Evolutionary conservation across 35 echinoderm and acorn worm species (phyloP).

Genomic region (Apostichopus japonicus): DNA sequence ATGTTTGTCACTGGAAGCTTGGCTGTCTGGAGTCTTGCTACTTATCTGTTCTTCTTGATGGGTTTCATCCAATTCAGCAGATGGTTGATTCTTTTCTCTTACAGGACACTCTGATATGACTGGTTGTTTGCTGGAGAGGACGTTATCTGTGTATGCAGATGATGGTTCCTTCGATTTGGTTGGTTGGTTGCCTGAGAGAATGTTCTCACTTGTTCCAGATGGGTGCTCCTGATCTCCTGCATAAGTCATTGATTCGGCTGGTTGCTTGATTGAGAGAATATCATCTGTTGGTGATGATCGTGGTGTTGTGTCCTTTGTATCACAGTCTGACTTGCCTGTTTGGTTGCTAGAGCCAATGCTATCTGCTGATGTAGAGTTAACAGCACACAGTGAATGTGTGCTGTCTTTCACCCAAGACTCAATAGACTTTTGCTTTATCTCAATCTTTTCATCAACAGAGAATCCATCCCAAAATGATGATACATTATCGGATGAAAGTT

Average conservation of each 20-base stretch:
- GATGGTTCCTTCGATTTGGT: background rate
- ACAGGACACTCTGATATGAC: no score
- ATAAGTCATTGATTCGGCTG: background rate
- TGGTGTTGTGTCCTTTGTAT: background rate
- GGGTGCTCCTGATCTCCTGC: background rate
- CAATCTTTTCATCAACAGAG: background rate
- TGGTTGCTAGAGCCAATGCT: background rate
- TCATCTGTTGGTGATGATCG: background rate
- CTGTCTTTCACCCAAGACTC: background rate
- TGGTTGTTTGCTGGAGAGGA: background rate
- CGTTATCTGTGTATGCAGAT: background rate
- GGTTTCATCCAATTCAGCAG: no score
- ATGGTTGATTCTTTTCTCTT: no score
- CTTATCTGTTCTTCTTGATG: no score
- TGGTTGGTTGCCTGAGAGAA: background rate
- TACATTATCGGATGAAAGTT: background rate
- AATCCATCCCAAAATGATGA: background rate
- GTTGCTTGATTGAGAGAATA: background rate
- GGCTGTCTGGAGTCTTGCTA: no score
- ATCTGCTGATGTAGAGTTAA: background rate
- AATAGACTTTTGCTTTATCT: background rate
- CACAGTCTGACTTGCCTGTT: background rate
- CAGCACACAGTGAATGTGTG: background rate
- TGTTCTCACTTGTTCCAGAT: background rate
- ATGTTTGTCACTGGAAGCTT: background rate